These are phyloP conservation scores for Isaurus tuberculatus DNA, from an alignment of 92 coral and sea anemone species.

Conservation along the genomic window DNA sequence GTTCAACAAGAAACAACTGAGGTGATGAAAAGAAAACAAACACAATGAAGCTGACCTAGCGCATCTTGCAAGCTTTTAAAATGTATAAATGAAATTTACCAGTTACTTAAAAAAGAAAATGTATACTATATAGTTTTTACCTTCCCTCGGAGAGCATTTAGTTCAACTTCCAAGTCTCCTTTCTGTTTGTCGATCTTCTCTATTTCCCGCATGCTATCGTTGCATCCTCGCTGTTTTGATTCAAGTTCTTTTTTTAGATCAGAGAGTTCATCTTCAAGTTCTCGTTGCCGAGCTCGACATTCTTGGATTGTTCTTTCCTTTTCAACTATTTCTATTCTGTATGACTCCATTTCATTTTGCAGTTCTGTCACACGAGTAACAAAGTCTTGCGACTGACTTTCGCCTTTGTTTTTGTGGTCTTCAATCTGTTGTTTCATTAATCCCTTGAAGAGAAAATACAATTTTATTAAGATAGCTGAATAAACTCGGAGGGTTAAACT, in stretches of 20 bases:
- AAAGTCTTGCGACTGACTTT: constrained; percentile 84
- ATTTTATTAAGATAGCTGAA: too few relatives aligned
- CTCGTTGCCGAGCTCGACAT: constrained; percentile 61
- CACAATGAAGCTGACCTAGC: too few relatives aligned
- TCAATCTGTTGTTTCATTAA: constrained; percentile 67
- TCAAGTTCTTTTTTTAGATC: constrained; percentile 68
- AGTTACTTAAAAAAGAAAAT: too few relatives aligned
- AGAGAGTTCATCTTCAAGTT: constrained; percentile 73
- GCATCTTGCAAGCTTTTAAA: too few relatives aligned
- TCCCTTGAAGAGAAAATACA: not conserved
- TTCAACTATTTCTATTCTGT: constrained; percentile 69
- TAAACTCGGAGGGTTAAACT: too few relatives aligned
- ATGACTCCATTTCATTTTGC: constrained; percentile 74
- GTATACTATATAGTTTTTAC: not conserved
- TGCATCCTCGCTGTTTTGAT: constrained; percentile 67
- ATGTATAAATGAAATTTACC: too few relatives aligned
- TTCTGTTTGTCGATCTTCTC: constrained; percentile 71
- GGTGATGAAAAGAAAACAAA: too few relatives aligned
- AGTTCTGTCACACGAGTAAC: constrained; percentile 71
- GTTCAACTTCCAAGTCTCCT: constrained; percentile 81
- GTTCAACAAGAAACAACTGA: too few relatives aligned
- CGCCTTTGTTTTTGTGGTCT: constrained; percentile 82
- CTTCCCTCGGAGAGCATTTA: constrained; percentile 76
- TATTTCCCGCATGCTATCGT: constrained; percentile 65
- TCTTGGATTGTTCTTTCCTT: constrained; percentile 80